phyloP scores from a whole-genome alignment of 2,888 invertebrate genomes.

The Ametastegia equiseti region DNA sequence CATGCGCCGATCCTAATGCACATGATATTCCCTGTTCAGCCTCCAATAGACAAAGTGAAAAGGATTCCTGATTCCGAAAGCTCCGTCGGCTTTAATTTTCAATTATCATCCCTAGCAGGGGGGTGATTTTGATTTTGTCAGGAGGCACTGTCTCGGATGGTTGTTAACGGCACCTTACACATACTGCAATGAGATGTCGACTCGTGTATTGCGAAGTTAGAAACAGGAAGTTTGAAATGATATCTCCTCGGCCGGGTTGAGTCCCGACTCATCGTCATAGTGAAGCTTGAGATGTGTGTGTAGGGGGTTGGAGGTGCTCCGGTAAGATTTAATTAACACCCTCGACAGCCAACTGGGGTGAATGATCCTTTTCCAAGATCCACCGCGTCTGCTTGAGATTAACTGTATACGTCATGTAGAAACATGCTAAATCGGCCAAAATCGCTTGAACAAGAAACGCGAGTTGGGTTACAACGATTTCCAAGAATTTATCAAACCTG shows the following conservation, averaged over 20 bases:
- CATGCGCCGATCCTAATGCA: too few species aligned
- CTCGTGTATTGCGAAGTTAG: background rate
- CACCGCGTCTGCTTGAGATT: background rate
- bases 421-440: background rate
- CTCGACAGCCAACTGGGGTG: background rate
- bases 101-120: background rate
- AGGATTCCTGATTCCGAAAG: too few species aligned
- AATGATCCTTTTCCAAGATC: slow-evolving; percentile 40
- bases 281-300: too few species aligned
- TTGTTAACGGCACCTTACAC: background rate
- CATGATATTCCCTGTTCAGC: too few species aligned
- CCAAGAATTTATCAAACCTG: too few species aligned
- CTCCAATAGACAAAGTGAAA: too few species aligned
- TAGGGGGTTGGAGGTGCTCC: background rate
- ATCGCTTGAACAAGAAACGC: background rate
- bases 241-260: slow-evolving; percentile 27
- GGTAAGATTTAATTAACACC: slow-evolving; percentile 41
- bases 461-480: background rate
- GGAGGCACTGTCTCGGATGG: background rate
- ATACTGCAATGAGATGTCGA: background rate
- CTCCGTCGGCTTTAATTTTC: too few species aligned
- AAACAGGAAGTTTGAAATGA: slow-evolving; percentile 44
- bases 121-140: background rate
- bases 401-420: background rate
- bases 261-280: background rate